Base-by-base conservation (phyloP, 2,888 invertebrate genomes). In the Altica lythri region DNA sequence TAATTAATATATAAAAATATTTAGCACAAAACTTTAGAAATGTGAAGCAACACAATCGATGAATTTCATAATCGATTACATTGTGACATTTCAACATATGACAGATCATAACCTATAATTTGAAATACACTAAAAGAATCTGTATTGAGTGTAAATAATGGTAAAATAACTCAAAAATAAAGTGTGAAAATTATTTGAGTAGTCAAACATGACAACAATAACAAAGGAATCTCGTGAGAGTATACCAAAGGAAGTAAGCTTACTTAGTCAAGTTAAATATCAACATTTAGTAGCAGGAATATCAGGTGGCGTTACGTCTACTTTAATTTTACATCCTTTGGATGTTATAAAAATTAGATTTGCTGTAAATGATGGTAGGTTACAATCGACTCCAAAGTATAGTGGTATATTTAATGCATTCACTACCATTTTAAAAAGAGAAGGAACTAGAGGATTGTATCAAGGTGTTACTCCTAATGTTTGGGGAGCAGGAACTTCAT, bases 331-430 rank as follows among this genome's bases (percentile, higher is more conserved):
- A 62, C 96, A 96, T 79, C 99, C 99, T 29, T 80, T 99, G 75
- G 99, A 99, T 81, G 86, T 99, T 67, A 89, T 99, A 63, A 99
- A 99, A 84, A 93, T 99, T 66, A 83, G 99, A 76, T 97, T 98
- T 79, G 97, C 97, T 87, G 97, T 96, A 1, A 93, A 94, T 77
- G 97, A 98, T 82, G 97, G 97, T 40, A 81, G 88, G 65, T 63
- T 71, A 5, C 81, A 86, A 45, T 80, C 86, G 50, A 84, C 90
- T 63, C 98, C 97, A 8, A 88, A 92, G 72, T 99, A 99, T 74
- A 85, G 84, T 64, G 91, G 92, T 56, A 83, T 91, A 57, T 77
- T 81, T 60, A 88, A 89, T 75, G 94, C 94, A 4, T 85, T 93
- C 63, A 77, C 80, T 44, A 90, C 91, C 44, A 98, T 99, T 61